Evolutionary conservation across 2,113 vertebrate species (phyloP).

Genomic region (Perca fluviatilis): DNA sequence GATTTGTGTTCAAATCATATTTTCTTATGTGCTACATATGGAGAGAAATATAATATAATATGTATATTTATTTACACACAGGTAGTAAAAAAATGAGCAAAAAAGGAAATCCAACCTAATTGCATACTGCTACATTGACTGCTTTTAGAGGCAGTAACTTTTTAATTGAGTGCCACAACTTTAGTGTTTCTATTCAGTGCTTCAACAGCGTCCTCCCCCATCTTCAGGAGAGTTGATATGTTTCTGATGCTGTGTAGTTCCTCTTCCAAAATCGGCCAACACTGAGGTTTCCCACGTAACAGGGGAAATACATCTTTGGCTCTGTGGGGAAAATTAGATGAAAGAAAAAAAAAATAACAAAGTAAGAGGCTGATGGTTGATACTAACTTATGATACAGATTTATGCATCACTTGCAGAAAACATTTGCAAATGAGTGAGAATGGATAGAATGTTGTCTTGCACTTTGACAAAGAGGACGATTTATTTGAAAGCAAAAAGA

Average conservation of each 20-base stretch:
- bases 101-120: conserved; percentile 94
- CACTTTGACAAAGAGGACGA: background rate
- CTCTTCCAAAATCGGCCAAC: conserved; percentile 85
- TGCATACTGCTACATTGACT: conserved; percentile 98
- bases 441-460: background rate
- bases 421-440: background rate
- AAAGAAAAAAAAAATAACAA: conserved; percentile 17
- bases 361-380: conserved; percentile 11
- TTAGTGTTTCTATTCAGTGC: conserved; percentile 98
- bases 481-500: background rate
- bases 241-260: conserved; percentile 85
- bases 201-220: conserved; percentile 87
- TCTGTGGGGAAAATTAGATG: conserved; percentile 80
- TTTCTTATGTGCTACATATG: conserved; percentile 96
- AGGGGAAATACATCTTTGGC: conserved; percentile 80
- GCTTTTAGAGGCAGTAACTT: conserved; percentile 95
- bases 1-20: conserved; percentile 76
- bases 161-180: conserved; percentile 91
- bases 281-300: conserved; percentile 80
- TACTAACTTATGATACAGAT: background rate
- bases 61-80: conserved; percentile 91
- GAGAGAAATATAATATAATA: conserved; percentile 87
- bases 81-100: conserved; percentile 97
- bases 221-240: conserved; percentile 89
- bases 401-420: background rate